Conservation (phyloP, 2,888 invertebrate genomes). For the Tethea ocularis region DNA sequence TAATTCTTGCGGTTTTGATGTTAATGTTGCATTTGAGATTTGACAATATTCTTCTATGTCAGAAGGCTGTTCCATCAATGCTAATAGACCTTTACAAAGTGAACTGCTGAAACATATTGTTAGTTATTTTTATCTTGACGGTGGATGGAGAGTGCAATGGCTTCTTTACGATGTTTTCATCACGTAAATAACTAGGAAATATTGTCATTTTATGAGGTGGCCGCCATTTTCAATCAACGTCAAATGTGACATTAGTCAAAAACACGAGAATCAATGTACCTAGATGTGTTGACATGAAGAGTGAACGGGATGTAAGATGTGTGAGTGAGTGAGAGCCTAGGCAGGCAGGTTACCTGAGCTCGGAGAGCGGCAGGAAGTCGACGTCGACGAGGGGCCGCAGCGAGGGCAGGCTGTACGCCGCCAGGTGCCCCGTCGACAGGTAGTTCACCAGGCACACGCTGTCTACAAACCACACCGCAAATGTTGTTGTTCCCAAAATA, state of each 20-base stretch:
- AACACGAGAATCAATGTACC: neutral
- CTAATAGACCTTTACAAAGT: too few relatives aligned
- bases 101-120: too few relatives aligned
- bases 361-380: slow-evolving; percentile 96
- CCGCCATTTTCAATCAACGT: neutral
- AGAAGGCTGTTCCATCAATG: too few relatives aligned
- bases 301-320: slow-evolving; percentile 20
- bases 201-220: too few relatives aligned
- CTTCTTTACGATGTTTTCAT: too few relatives aligned
- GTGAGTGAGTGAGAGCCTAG: slow-evolving; percentile 9
- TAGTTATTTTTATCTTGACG: too few relatives aligned
- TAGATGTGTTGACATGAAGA: slow-evolving; percentile 34
- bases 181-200: too few relatives aligned
- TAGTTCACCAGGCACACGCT: slow-evolving; percentile 97
- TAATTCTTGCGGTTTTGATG: too few relatives aligned
- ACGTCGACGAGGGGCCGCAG: slow-evolving; percentile 95
- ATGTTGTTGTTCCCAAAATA: too few relatives aligned
- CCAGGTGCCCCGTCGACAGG: slow-evolving; percentile 96
- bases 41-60: too few relatives aligned
- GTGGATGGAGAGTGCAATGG: too few relatives aligned
- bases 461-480: slow-evolving; percentile 83
- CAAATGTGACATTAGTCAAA: neutral
- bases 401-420: slow-evolving; percentile 97
- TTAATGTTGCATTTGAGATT: too few relatives aligned
- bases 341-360: slow-evolving; percentile 89